Percentiles rank a stretch among this genome's conserved stretches.
phyloP scores from a whole-genome alignment of 2,888 invertebrate genomes.

The Gortyna flavago region DNA sequence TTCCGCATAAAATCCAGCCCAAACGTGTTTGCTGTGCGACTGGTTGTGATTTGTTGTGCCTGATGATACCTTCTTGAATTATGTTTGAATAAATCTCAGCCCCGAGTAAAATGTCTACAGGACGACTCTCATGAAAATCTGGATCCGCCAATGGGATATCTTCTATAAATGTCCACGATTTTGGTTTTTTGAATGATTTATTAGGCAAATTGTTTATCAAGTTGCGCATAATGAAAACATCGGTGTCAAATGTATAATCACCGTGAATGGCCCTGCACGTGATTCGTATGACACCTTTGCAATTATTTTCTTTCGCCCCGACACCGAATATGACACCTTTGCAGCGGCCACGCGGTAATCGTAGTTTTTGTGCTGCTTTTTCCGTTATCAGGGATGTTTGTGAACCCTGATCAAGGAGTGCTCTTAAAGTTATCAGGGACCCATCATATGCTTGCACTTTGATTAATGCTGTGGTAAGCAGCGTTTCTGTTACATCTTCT shows the following conservation, averaged over 20 bases:
- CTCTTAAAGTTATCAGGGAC: background rate
- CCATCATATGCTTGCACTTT: background rate
- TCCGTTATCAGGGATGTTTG: slow-evolving; percentile 2
- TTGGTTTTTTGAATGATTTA: background rate
- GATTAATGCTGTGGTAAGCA: slow-evolving; percentile 1
- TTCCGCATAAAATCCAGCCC: background rate
- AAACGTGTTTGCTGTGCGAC: background rate
- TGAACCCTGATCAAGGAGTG: background rate
- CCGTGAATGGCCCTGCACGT: background rate
- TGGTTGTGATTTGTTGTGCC: background rate
- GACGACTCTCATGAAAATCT: background rate
- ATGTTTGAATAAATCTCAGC: no score
- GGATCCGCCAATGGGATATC: background rate
- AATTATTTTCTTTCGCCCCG: slow-evolving; percentile 1
- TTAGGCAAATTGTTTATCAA: background rate
- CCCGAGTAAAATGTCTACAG: no score
- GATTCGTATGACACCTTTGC: slow-evolving; percentile 7
- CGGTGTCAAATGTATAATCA: background rate
- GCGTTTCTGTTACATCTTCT: background rate
- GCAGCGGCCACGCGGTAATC: background rate
- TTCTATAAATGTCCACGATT: background rate
- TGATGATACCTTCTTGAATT: background rate
- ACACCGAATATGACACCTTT: background rate
- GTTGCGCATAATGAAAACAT: background rate
- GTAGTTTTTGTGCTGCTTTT: background rate